Evolutionary conservation across 2,797 vertebrate genomes (phyloP), one percentile per base, ranked within the genome.

Genomic region (Chloroceryle inda): DNA sequence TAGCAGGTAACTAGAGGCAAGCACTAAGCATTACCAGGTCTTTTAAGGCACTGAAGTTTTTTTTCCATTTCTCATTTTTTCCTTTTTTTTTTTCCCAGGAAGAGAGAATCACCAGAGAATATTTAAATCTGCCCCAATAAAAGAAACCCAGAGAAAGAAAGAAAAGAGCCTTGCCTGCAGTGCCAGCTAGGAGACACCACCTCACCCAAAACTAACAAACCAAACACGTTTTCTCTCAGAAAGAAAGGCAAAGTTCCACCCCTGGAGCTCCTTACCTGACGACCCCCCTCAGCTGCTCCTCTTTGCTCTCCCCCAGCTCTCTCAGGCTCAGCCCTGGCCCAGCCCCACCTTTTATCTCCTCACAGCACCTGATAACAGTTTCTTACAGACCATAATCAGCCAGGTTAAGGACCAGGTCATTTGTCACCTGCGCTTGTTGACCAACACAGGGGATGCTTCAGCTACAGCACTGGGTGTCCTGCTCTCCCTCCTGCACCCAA

Each of bases 281-380:
- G 7, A 19, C 7, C 19, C 1, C 7, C 21, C 1, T 11, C 29
- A 71, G 5, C 45, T 2, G 1, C 35, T 11, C 13, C 18, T 11
- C 50, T 11, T 22, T 13, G 9, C 24, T 42, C 23, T 7, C 14
- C 20, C 17, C 9, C 20, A 61, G 21, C 31, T 13, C 45, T 19
- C 24, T 2, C 0, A 10, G 26, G 1, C 3, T 2, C 15, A 27
- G 2, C 2, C 2, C 4, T 0, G 2, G 0, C 67, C 38, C 58
- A 47, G 22, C 35, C 58, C 55, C 66, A 45, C 50, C 45, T 88
- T 91, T 83, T 74, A 31, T 89, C 63, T 62, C 27, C 71, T 44
- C 67, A 40, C 72, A 61, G 64, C 78, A 69, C 52, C 87, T 89
- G 77, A 23, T 4, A 37, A 56, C 45, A 66, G 49, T 94, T 77